Evolutionary conservation across 2,888 invertebrate species (phyloP), one percentile per base, ranked within the genome.

Genomic region (Leucophenga maculata): DNA sequence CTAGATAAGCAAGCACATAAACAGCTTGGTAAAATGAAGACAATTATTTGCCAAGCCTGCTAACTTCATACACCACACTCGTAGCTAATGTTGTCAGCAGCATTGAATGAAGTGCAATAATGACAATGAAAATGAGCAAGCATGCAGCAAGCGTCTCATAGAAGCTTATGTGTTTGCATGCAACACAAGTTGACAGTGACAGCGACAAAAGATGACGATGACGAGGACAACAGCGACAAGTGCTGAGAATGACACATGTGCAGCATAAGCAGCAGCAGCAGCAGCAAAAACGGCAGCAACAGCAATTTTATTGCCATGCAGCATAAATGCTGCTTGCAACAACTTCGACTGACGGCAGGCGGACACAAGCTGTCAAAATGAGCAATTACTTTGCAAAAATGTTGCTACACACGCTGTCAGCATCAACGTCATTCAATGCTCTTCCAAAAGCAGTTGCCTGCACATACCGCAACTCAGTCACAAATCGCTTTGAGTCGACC

Each of bases 321-420:
- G 55, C 55, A 39, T 3, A 54, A 13, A 16, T 18, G 54, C 18
- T 20, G 54, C 18, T 54, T 18, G 11, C 16, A 54, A 9, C 8
- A 39, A 39, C 39, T 39, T 39, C 26, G 6, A 14, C 57, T 22
- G 8, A 20, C 6, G 18, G n/a, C 59, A 62, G 46, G 22, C 62
- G 62, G 46, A 48, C 83, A 81, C 74, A 78, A 80, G 74, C 83
- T 83, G 83, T 83, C 83, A 83, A 83, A 80, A 83, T 80, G 80
- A 80, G 80, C 80, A 80, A 80, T 80, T 83, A 80, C 80, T 80
- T 80, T 80, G 82, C 79, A 81, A 83, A 81, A 80, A 80, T 83
- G 82, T 80, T 83, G 78, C 81, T 64, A 64, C 62, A 55, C 55
- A 64, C 62, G 62, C 62, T 64, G 62, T 64, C 62, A 64, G 39